Conservation (phyloP, 2,113 vertebrate species). For the Hydropotes inermis region DNA sequence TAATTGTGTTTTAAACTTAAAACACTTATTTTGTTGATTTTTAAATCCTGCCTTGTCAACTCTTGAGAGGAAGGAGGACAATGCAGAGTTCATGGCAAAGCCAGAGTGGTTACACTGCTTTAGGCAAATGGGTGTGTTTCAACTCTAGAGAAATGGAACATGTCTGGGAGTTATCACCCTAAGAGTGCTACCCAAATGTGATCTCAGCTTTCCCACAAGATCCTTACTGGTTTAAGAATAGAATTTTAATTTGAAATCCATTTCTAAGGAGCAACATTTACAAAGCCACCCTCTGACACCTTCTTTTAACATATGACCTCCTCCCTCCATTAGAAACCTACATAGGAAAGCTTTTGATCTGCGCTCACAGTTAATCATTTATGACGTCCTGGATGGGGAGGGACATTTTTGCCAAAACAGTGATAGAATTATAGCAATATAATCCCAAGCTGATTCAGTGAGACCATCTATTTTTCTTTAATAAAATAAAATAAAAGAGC, state of each 20-base stretch:
- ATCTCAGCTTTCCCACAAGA: background rate
- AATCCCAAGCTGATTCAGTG: background rate
- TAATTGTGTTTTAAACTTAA: background rate
- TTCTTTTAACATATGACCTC: background rate
- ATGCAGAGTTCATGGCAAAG: background rate
- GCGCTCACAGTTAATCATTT: background rate
- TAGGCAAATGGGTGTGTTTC: background rate
- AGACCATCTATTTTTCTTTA: constrained; percentile 47
- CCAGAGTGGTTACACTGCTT: background rate
- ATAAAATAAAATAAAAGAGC: constrained; percentile 51
- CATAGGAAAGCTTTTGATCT: background rate
- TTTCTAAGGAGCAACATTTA: background rate
- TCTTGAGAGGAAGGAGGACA: background rate
- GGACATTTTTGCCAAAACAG: background rate
- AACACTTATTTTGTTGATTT: background rate
- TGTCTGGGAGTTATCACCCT: background rate
- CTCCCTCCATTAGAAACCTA: background rate
- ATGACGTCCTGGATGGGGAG: background rate
- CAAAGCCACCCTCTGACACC: background rate
- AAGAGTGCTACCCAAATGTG: background rate
- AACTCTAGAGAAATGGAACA: background rate
- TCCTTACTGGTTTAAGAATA: background rate
- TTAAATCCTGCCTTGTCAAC: background rate
- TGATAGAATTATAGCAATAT: constrained; percentile 39
- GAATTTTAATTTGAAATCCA: background rate